Base-by-base conservation (phyloP, 2,797 vertebrate genomes). In the Choloepus didactylus region DNA sequence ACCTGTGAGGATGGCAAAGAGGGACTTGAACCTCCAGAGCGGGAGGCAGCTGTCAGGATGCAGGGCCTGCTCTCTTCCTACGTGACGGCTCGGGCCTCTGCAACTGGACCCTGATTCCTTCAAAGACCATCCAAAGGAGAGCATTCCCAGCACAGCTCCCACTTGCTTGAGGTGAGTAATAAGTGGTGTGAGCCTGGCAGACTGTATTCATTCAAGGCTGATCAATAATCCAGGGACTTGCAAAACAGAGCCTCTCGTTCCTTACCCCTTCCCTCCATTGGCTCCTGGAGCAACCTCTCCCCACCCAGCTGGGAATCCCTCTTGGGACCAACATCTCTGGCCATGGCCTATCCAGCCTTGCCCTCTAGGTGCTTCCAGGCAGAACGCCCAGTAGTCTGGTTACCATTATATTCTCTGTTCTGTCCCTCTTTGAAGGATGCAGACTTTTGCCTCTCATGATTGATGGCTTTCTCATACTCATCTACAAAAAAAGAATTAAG, bases 331-430 rank as follows among this genome's bases (percentile, higher is more conserved):
- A 16, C 0, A 6, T 9, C 44, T 64, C 62, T 41, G 62, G 21
- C 7, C 21, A 11, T 14, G 35, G 83, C 67, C 59, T 44, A 0
- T 11, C 19, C 18, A 49, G 51, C 51, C 91, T 18, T 73, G 67
- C 73, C 69, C 19, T 25, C 86, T 31, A 82, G 35, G 59, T 29
- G 54, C 81, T 87, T 51, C 49, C 15, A 10, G 8, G 19, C 38
- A 6, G 60, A 88, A 67, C 21, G 46, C 23, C 18, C 38, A 4
- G 6, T 27, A 67, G 35, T 59, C 64, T 21, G 16, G 27, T 72
- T 18, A 5, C 86, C 51, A 0, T 11, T 5, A 29, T 2, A 29
- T 0, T 1, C 8, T 76, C 35, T 5, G 2, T 11, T 29, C 85
- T 16, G 0, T 38, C 67, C 27, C 3, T 19, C 64, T 69, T 44